These are phyloP conservation scores for Alloscopus bannaensis DNA, from an alignment of 2,888 invertebrate species.

Conservation along the genomic window DNA sequence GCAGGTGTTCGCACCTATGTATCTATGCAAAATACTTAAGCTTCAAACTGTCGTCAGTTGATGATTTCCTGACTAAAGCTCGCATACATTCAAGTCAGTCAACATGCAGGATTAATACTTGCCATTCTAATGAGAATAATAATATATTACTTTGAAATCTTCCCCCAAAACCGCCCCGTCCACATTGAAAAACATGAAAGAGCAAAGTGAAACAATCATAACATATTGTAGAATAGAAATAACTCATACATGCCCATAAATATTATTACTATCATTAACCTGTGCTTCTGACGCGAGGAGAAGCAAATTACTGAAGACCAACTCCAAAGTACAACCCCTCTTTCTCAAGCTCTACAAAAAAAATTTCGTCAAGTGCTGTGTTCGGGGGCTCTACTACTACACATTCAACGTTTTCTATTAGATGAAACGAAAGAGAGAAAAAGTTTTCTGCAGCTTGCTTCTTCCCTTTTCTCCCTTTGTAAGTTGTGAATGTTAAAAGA, in stretches of 20 bases:
- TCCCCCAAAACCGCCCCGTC: constrained; percentile 52
- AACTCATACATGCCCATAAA: constrained; percentile 65
- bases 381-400: constrained; percentile 4
- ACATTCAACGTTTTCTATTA: constrained; percentile 44
- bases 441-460: constrained; percentile 34
- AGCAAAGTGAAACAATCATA: constrained; percentile 57
- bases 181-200: constrained; percentile 44
- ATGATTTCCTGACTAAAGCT: neutral
- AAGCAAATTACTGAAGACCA: constrained; percentile 65
- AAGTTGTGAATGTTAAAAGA: constrained; percentile 61
- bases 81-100: neutral
- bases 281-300: constrained; percentile 66
- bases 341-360: constrained; percentile 8
- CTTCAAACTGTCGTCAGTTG: constrained; percentile 17
- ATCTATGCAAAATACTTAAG: too few relatives aligned
- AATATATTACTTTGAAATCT: constrained; percentile 58
- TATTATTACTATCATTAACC: constrained; percentile 67
- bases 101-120: constrained; percentile 19
- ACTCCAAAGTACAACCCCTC: constrained; percentile 58
- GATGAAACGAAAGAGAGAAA: constrained; percentile 33
- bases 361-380: neutral
- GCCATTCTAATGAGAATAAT: constrained; percentile 58
- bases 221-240: constrained; percentile 65
- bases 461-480: constrained; percentile 15
- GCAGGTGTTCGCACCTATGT: too few relatives aligned